phyloP scores from a whole-genome alignment of 2,888 invertebrate species.

The Lepidocyrtoides sp. region DNA sequence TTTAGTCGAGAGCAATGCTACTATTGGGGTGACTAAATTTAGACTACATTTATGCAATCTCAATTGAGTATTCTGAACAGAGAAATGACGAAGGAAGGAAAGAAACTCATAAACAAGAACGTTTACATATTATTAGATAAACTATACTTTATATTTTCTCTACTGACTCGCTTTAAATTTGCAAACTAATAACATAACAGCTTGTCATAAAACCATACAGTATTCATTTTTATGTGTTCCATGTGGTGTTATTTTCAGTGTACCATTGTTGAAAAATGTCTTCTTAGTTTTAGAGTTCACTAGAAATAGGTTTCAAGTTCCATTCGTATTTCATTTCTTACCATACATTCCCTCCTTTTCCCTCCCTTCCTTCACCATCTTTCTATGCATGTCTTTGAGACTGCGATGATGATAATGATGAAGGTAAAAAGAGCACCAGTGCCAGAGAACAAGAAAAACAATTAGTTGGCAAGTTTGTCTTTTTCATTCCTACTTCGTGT shows the following conservation, averaged over 20 bases:
- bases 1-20: not conserved
- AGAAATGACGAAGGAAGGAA: not conserved
- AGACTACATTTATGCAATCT: not conserved
- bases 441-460: conserved; percentile 34
- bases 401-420: not conserved
- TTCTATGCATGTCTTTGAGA: not conserved
- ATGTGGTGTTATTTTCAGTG: not conserved
- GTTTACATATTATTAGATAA: not conserved
- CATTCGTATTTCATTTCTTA: conserved; percentile 2
- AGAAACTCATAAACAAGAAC: conserved; percentile 33
- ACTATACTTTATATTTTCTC: not conserved
- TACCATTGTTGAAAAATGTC: not conserved
- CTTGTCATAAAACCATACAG: conserved; percentile 11
- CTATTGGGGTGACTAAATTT: conserved; percentile 7
- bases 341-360: not conserved
- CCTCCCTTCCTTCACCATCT: not conserved
- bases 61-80: not conserved
- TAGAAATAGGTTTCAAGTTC: conserved; percentile 49
- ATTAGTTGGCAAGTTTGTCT: conserved; percentile 61
- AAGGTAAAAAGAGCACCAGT: conserved; percentile 47
- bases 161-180: not conserved
- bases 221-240: not conserved
- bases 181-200: not conserved
- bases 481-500: conserved; percentile 23
- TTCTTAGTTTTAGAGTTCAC: not conserved